Conservation (phyloP, 1,140 invertebrate genomes). For the Euschistus heros region DNA sequence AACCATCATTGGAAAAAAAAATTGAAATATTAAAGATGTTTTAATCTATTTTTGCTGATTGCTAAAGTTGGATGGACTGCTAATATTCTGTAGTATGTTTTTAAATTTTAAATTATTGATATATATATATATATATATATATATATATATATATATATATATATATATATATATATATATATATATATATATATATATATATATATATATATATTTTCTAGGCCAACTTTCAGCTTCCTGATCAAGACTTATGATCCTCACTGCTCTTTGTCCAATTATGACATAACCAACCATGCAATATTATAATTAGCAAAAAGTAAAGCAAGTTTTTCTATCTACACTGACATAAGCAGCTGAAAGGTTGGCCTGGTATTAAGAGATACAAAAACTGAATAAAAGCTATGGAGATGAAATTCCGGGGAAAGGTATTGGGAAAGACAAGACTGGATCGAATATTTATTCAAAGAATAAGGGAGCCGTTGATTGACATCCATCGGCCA, state of each 20-base stretch:
- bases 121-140: too few species aligned
- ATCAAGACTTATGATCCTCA: neutral
- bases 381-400: neutral
- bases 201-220: too few species aligned
- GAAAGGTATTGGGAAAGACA: too few species aligned
- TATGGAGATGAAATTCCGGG: too few species aligned
- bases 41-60: neutral
- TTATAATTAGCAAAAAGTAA: neutral
- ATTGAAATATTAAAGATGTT: neutral
- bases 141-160: neutral
- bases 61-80: neutral
- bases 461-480: too few species aligned
- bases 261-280: neutral
- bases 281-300: too few species aligned
- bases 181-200: constrained; percentile 1
- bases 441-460: too few species aligned
- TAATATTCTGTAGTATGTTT: neutral
- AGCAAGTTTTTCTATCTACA: neutral
- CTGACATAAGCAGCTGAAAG: neutral
- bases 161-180: constrained; percentile 1
- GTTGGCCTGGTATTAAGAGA: neutral
- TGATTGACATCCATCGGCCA: too few species aligned
- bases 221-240: neutral
- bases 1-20: too few species aligned
- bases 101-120: neutral